phyloP scores from a whole-genome alignment of 2,113 vertebrate species.

The Fukomys damarensis region DNA sequence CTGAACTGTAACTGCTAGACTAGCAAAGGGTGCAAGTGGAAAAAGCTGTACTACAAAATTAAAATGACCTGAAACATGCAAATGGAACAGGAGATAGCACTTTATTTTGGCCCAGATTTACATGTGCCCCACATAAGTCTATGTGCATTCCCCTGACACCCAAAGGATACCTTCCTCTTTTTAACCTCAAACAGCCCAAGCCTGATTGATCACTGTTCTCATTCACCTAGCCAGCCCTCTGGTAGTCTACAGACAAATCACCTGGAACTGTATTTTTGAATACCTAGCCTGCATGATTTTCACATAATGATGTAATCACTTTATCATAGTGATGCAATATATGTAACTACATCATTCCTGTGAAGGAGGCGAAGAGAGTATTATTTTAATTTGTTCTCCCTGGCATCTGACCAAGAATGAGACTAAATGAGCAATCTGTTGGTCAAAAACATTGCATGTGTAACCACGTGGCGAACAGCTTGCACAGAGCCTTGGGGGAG shows the following conservation, averaged over 20 bases:
- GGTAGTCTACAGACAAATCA: not conserved
- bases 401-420: constrained; percentile 31
- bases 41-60: not conserved
- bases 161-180: not conserved
- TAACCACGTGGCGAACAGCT: constrained; percentile 15
- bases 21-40: not conserved
- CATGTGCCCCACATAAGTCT: not conserved
- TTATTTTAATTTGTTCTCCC: constrained; percentile 41
- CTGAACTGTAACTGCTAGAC: not conserved
- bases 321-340: not conserved
- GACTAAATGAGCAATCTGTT: constrained; percentile 55
- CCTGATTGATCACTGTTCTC: not conserved
- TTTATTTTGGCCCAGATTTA: not conserved
- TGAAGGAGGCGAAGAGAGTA: not conserved
- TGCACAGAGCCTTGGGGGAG: not conserved
- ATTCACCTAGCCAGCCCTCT: not conserved
- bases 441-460: constrained; percentile 53
- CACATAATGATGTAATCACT: not conserved
- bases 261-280: not conserved
- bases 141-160: not conserved
- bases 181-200: not conserved
- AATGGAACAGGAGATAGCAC: not conserved
- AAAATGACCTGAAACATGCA: not conserved
- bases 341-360: not conserved
- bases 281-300: not conserved